Conservation (phyloP, 1,140 invertebrate species). For the Drosophila nasuta region DNA sequence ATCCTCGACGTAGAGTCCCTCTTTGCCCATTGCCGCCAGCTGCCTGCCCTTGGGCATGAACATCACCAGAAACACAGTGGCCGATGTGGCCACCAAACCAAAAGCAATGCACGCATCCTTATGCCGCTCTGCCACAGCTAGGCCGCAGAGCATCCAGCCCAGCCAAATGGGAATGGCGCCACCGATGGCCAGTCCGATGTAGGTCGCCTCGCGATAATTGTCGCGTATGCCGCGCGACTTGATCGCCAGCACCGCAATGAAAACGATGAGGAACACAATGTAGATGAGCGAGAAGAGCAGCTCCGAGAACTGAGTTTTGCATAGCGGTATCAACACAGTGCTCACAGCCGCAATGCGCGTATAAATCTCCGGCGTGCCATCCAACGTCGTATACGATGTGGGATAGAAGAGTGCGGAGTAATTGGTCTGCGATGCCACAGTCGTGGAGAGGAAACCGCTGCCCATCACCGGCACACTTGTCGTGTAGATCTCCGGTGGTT, state of each 20-base stretch:
- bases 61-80: conserved; percentile 95
- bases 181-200: conserved; percentile 94
- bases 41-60: conserved; percentile 97
- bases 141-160: conserved; percentile 91
- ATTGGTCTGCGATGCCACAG: conserved; percentile 70
- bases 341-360: conserved; percentile 74
- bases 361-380: conserved; percentile 74
- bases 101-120: conserved; percentile 95
- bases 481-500: conserved; percentile 88
- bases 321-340: conserved; percentile 85
- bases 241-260: conserved; percentile 93
- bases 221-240: conserved; percentile 95
- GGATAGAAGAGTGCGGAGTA: conserved; percentile 81
- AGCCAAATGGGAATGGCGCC: conserved; percentile 94
- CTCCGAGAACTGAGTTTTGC: conserved; percentile 89
- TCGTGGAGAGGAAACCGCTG: conserved; percentile 69
- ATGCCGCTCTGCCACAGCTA: conserved; percentile 91
- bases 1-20: conserved; percentile 92
- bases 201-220: conserved; percentile 95
- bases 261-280: conserved; percentile 92
- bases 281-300: conserved; percentile 93
- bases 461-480: conserved; percentile 82
- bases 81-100: conserved; percentile 92
- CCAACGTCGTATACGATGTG: conserved; percentile 70
- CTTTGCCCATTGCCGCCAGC: conserved; percentile 94